Percentiles rank a stretch among this genome's conserved stretches.
Evolutionary conservation across 2,888 invertebrate genomes (phyloP).

Genomic region (Clistopyga incitator): DNA sequence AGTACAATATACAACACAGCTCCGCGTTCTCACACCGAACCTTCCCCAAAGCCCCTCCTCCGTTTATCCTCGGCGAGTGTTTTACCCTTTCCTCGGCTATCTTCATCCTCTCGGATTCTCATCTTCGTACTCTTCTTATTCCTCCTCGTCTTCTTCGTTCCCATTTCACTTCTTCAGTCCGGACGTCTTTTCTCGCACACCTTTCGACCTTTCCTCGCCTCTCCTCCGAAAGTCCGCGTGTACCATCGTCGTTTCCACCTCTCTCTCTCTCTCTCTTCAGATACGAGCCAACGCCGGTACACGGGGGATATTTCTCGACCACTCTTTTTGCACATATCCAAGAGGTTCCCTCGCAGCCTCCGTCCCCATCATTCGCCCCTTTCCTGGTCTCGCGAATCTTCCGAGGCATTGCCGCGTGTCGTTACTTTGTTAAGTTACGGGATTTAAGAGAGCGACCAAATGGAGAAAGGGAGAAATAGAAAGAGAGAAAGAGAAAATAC

Average conservation of each 20-base stretch:
- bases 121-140: slow-evolving; percentile 51
- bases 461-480: slow-evolving; percentile 49
- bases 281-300: slow-evolving; percentile 36
- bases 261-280: slow-evolving; percentile 36
- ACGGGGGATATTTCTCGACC: slow-evolving; percentile 58
- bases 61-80: slow-evolving; percentile 40
- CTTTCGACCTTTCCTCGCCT: slow-evolving; percentile 59
- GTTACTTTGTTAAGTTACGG: slow-evolving; percentile 80
- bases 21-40: slow-evolving; percentile 42
- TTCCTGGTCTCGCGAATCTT: slow-evolving; percentile 36
- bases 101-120: slow-evolving; percentile 40
- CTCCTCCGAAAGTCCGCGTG: slow-evolving; percentile 59
- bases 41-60: slow-evolving; percentile 42
- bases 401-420: slow-evolving; percentile 69
- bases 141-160: slow-evolving; percentile 57
- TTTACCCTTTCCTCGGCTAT: slow-evolving; percentile 39
- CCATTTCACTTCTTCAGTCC: slow-evolving; percentile 38
- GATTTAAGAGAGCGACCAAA: slow-evolving; percentile 74
- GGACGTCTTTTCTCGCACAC: slow-evolving; percentile 30
- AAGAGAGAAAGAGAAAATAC: slow-evolving; percentile 30
- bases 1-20: slow-evolving; percentile 40
- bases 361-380: slow-evolving; percentile 17
- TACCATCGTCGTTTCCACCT: slow-evolving; percentile 39
- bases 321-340: slow-evolving; percentile 35
- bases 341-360: slow-evolving; percentile 42